These are phyloP conservation scores for Serinus canaria DNA, from an alignment of 2,113 vertebrate species.

Conservation along the genomic window DNA sequence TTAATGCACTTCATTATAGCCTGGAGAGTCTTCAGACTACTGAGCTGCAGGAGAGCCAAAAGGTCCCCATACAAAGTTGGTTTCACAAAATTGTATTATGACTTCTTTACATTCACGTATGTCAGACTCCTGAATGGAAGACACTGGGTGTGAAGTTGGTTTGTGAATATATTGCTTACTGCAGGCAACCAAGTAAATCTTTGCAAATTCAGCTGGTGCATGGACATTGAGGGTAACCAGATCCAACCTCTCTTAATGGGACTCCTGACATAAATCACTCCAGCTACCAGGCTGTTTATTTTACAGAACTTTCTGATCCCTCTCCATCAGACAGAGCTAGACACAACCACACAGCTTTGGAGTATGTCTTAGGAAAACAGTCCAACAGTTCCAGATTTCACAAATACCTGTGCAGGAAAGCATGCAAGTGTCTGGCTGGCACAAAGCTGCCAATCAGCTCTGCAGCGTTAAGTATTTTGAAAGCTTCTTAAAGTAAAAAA, in stretches of 20 bases:
- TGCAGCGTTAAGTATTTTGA: neutral
- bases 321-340: neutral
- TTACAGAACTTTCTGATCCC: neutral
- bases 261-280: neutral
- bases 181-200: neutral
- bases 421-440: neutral
- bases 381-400: neutral
- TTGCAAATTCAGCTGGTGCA: neutral
- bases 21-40: neutral
- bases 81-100: neutral
- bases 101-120: neutral
- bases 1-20: neutral
- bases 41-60: neutral
- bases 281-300: neutral
- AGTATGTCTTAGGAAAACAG: neutral
- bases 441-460: conserved; percentile 5
- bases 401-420: conserved; percentile 21
- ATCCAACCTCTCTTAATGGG: neutral
- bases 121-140: neutral
- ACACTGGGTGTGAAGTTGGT: neutral
- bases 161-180: neutral
- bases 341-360: neutral
- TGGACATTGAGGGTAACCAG: neutral
- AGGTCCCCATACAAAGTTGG: neutral
- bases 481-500: conserved; percentile 17